Conservation (phyloP, 1,140 invertebrate genomes). For the Nasonia vitripennis region DNA sequence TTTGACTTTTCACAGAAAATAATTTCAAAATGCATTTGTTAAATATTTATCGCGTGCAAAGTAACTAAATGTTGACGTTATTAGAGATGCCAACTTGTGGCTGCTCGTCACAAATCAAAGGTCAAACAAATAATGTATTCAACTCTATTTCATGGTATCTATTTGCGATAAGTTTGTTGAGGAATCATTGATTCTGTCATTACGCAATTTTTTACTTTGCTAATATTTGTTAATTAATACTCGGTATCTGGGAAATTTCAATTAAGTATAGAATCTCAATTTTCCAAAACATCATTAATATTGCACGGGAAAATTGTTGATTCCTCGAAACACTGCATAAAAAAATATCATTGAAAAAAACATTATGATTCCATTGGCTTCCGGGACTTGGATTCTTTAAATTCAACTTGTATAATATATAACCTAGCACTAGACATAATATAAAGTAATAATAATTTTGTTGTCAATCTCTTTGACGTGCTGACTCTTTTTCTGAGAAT, state of each 20-base stretch:
- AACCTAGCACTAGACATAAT: background rate
- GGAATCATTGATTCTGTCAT: constrained; percentile 21
- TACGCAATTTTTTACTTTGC: background rate
- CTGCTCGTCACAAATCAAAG: constrained; percentile 38
- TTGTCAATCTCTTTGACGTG: background rate
- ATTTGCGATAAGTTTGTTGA: constrained; percentile 36
- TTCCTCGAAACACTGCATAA: too few species aligned
- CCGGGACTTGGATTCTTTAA: too few species aligned
- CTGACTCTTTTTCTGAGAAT: background rate
- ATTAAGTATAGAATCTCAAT: background rate
- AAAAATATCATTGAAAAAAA: background rate
- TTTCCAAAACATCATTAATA: background rate
- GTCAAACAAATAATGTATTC: constrained; percentile 48
- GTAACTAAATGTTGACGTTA: constrained; percentile 20
- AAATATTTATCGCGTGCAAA: background rate
- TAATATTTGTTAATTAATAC: background rate
- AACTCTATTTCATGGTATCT: constrained; percentile 43
- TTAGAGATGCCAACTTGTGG: background rate
- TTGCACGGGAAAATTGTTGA: too few species aligned
- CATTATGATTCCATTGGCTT: background rate
- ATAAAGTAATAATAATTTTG: constrained; percentile 18
- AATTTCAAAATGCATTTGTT: too few species aligned
- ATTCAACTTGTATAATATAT: too few species aligned
- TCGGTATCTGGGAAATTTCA: background rate
- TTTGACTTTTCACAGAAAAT: background rate